A percentile compares a stretch with the other conserved stretches of the same genome.
Evolutionary conservation across 2,797 vertebrate species (phyloP).

Genomic region (Artibeus jamaicensis): DNA sequence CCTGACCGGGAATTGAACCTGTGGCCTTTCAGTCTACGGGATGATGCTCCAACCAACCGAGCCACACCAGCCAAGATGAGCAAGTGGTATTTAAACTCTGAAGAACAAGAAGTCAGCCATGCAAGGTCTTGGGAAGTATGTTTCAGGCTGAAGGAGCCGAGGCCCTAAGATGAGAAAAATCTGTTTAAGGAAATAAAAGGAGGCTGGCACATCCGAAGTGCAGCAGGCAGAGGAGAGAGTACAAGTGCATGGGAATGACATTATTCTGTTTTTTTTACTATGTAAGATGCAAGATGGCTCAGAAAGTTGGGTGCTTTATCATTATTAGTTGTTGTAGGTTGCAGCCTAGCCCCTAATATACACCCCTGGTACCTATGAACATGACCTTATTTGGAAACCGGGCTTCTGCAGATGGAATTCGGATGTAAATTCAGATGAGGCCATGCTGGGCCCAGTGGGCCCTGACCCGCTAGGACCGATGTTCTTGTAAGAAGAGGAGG

Average conservation of each 20-base stretch:
- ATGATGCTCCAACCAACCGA: background rate
- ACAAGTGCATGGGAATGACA: background rate
- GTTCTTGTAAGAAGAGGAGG: background rate
- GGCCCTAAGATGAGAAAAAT: background rate
- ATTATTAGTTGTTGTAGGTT: background rate
- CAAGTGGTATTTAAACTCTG: background rate
- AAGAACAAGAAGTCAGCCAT: background rate
- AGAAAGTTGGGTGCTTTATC: background rate
- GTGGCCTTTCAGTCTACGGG: background rate
- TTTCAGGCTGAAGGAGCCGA: background rate
- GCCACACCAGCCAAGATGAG: background rate
- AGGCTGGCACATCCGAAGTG: accelerated
- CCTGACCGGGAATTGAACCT: background rate
- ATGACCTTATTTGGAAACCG: background rate
- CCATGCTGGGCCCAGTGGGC: background rate
- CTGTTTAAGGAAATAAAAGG: background rate
- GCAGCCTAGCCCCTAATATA: background rate
- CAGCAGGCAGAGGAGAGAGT: background rate
- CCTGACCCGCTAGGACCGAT: background rate
- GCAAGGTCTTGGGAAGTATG: background rate
- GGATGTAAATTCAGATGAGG: background rate
- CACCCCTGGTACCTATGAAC: background rate
- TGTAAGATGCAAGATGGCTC: background rate
- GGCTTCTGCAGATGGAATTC: background rate
- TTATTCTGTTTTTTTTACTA: background rate